Percentiles rank a stretch among this genome's conserved stretches.
Evolutionary conservation across 2,113 vertebrate genomes (phyloP).

Genomic region (Colius striatus): DNA sequence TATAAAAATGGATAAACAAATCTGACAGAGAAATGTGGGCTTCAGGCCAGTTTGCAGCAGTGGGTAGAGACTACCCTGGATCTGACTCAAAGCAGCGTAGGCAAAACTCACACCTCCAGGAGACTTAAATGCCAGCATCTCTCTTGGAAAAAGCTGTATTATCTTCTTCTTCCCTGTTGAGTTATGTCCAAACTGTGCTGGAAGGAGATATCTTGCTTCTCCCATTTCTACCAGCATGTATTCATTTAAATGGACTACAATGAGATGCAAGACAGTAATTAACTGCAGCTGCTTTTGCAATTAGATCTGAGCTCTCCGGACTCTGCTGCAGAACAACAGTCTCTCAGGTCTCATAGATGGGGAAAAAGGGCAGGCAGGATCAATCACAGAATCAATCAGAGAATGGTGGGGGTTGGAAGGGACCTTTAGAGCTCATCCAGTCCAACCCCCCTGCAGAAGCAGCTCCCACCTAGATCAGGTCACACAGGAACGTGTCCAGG

Average conservation of each 20-base stretch:
- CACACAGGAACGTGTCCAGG: too few relatives aligned
- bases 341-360: fast-evolving
- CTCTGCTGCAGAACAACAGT: background rate
- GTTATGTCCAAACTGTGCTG: background rate
- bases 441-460: too few relatives aligned
- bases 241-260: background rate
- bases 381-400: too few relatives aligned
- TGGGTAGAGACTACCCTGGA: constrained; percentile 28
- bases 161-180: background rate
- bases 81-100: constrained; percentile 41
- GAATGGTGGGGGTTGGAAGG: too few relatives aligned
- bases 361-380: background rate
- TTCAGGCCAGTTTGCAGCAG: constrained; percentile 43
- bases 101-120: constrained; percentile 28
- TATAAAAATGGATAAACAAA: constrained; percentile 41
- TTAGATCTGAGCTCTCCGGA: background rate
- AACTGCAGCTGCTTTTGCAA: background rate
- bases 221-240: background rate
- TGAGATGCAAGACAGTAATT: background rate
- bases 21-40: constrained; percentile 34
- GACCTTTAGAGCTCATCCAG: too few relatives aligned
- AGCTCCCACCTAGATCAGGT: too few relatives aligned
- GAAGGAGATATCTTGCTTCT: background rate
- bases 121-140: constrained; percentile 16
- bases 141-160: background rate